Conservation (phyloP, 2,113 vertebrate species). For the Notarius quadriscutis region DNA sequence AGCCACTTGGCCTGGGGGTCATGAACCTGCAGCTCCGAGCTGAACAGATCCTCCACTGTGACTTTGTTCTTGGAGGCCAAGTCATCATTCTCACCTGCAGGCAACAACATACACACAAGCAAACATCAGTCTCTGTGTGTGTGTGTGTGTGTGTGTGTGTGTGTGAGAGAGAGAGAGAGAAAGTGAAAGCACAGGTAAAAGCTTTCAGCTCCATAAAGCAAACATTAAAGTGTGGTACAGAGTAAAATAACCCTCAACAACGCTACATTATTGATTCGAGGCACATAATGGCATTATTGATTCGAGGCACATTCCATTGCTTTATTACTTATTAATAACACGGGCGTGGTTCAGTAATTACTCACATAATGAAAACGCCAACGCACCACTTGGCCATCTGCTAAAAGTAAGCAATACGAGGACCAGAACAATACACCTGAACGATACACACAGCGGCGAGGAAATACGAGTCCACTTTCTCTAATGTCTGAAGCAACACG, state of each 20-base stretch:
- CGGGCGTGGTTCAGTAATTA: constrained; percentile 25
- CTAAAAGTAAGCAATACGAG: background rate
- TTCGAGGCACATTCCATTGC: background rate
- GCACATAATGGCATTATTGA: constrained; percentile 30
- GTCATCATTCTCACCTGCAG: constrained; percentile 88
- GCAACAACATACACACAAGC: constrained; percentile 1
- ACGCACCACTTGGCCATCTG: constrained; percentile 11
- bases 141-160: background rate
- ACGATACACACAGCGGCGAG: background rate
- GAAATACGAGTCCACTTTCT: background rate
- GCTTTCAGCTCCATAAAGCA: background rate
- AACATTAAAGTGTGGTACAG: background rate
- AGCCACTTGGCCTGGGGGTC: constrained; percentile 92
- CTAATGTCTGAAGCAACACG: background rate
- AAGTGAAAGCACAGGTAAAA: constrained; percentile 5
- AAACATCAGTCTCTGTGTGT: constrained; percentile 3
- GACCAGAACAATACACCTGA: background rate
- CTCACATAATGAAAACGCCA: constrained; percentile 33
- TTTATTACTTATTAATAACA: constrained; percentile 29
- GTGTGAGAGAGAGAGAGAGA: too few relatives aligned
- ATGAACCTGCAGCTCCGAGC: constrained; percentile 82
- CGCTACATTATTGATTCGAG: constrained; percentile 15
- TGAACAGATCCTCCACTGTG: constrained; percentile 87
- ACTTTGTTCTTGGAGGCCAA: constrained; percentile 92
- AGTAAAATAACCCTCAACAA: background rate